Evolutionary conservation across 2,797 vertebrate species (phyloP).

Genomic region (Chelidonichthys spinosus): DNA sequence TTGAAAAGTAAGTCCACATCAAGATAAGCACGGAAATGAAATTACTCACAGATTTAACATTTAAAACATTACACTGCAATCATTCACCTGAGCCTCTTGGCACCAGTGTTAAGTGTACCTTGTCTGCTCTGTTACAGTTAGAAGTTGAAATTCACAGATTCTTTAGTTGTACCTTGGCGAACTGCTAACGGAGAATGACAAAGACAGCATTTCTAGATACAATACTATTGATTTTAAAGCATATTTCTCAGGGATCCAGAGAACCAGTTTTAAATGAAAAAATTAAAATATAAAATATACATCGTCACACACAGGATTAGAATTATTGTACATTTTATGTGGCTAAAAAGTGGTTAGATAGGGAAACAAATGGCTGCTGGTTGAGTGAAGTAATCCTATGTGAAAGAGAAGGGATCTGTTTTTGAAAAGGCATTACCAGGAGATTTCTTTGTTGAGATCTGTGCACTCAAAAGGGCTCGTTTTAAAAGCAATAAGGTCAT

Average conservation of each 20-base stretch:
- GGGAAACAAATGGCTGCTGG: slow-evolving; percentile 59
- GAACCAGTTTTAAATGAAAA: slow-evolving; percentile 43
- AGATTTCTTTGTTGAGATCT: slow-evolving; percentile 52
- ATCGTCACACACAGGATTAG: slow-evolving; percentile 34
- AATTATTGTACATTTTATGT: slow-evolving; percentile 43
- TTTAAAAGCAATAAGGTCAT: slow-evolving; percentile 53
- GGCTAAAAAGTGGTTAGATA: slow-evolving; percentile 47
- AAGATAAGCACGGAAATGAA: slow-evolving; percentile 71
- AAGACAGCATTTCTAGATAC: slow-evolving; percentile 69
- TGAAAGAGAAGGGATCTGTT: slow-evolving; percentile 43
- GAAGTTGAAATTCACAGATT: slow-evolving; percentile 67
- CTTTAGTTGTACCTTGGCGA: slow-evolving; percentile 79
- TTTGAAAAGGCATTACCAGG: slow-evolving; percentile 61
- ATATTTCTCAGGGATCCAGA: slow-evolving; percentile 54
- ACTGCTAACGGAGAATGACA: slow-evolving; percentile 68
- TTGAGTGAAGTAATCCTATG: slow-evolving; percentile 54
- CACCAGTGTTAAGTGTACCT: slow-evolving; percentile 74
- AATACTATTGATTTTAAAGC: slow-evolving; percentile 71
- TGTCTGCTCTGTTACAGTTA: slow-evolving; percentile 60
- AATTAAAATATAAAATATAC: slow-evolving; percentile 49
- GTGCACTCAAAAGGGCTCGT: slow-evolving; percentile 43
- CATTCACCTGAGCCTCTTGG: slow-evolving; percentile 78
- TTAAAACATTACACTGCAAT: slow-evolving; percentile 64
- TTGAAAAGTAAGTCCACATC: slow-evolving; percentile 69
- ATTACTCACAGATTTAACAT: slow-evolving; percentile 70